phyloP scores from a whole-genome alignment of 2,797 vertebrate genomes.

The Xyrichtys novacula region DNA sequence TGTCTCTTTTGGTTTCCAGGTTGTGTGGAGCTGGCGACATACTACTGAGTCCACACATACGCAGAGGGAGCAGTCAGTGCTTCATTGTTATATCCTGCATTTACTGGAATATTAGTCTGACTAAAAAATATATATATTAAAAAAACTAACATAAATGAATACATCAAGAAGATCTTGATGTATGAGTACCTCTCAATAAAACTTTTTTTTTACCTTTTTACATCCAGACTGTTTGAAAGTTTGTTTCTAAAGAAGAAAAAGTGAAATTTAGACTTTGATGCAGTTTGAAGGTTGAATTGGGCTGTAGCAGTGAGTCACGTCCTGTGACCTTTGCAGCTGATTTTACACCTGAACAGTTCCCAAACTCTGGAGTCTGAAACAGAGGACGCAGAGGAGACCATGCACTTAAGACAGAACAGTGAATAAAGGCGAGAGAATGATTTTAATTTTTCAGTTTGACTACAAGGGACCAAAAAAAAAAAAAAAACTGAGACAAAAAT shows the following conservation, averaged over 20 bases:
- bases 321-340: constrained; percentile 27
- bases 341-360: constrained; percentile 38
- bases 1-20: constrained; percentile 83
- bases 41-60: constrained; percentile 87
- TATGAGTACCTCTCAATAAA: constrained; percentile 76
- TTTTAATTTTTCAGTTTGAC: too few relatives aligned
- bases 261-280: constrained; percentile 7
- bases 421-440: too few relatives aligned
- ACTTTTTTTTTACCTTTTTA: constrained; percentile 59
- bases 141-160: constrained; percentile 57
- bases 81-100: constrained; percentile 68
- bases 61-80: constrained; percentile 42
- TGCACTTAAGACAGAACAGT: neutral
- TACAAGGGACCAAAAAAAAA: neutral
- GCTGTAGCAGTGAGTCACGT: constrained; percentile 39
- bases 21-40: constrained; percentile 98
- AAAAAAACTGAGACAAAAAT: too few relatives aligned
- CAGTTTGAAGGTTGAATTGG: constrained; percentile 31
- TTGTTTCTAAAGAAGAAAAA: neutral
- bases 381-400: neutral
- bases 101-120: constrained; percentile 46
- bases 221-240: neutral
- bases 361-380: constrained; percentile 8
- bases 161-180: constrained; percentile 62
- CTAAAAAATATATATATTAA: too few relatives aligned